Base-by-base conservation (phyloP, 1,140 invertebrate genomes). In the Gonioctena quinquepunctata region DNA sequence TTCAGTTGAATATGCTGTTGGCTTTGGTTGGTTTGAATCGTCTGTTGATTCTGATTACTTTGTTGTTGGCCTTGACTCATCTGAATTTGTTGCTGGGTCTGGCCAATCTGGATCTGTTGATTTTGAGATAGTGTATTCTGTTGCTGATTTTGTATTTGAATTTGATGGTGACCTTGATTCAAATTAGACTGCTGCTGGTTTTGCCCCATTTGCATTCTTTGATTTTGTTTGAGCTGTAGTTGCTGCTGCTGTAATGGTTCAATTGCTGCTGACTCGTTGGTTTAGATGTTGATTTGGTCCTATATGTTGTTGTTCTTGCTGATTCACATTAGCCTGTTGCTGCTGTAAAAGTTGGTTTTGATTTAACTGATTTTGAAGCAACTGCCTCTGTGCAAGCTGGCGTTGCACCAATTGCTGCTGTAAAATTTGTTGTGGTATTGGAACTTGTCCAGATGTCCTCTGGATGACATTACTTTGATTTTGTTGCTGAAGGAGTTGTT, bases 1-100 rank as follows among this genome's bases (percentile, higher is more conserved):
- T 42, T 42, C 33, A 42, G n/a, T 85, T 88, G 49, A 86, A 84
- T 16, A 86, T 87, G 82, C 86, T 88, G 26, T 87, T 85, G 84
- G 59, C 82, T 77, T 68, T 86, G 84, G 13, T 84, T 83, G 7
- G 86, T 83, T 56, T 86, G 85, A 56, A 83, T 80, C 70, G 86
- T 85, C 59, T 86, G 85, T 73, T 83, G 83, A n/a, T 84, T 82
- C 72, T 76, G 83, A 52, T 84, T 64, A 70, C 80, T 82, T 13
- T 78, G 76, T 63, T 78, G 72, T 74, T 81, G 73, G 18, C 77
- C 76, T 59, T 80, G 77, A 13, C 79, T 78, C 56, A 60, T 52
- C 73, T 80, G 78, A 68, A 71, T 75, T 66, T 83, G 81, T 64
- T 80, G 75, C 64, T 82, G 79, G 59, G 66, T 76, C 57, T 71